Conservation (phyloP, 2,113 vertebrate species). For the Spea multiplicata region DNA sequence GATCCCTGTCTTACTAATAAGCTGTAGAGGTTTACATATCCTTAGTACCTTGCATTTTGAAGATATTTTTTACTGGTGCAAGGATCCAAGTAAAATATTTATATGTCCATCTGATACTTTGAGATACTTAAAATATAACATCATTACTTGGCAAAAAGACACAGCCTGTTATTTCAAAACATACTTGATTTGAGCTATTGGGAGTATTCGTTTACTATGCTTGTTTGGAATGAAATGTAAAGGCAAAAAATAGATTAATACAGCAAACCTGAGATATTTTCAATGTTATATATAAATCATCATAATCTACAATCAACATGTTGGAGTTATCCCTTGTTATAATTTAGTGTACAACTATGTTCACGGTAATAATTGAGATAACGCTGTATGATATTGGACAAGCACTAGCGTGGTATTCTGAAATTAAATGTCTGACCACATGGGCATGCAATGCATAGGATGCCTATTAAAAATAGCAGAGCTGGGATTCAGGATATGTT, state of each 20-base stretch:
- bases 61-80: neutral
- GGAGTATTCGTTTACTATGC: slow-evolving; percentile 22
- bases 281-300: too few relatives aligned
- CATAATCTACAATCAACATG: too few relatives aligned
- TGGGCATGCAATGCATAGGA: slow-evolving; percentile 3
- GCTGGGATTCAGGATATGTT: slow-evolving; percentile 20
- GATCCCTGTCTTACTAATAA: too few relatives aligned
- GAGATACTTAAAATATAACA: slow-evolving; percentile 26
- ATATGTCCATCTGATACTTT: slow-evolving; percentile 22
- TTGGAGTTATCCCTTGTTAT: neutral
- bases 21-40: too few relatives aligned
- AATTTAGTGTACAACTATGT: neutral
- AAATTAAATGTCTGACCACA: neutral
- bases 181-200: slow-evolving; percentile 32
- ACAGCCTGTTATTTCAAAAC: slow-evolving; percentile 32
- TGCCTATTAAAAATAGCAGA: slow-evolving; percentile 9
- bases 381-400: neutral
- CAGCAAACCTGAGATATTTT: too few relatives aligned
- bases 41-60: too few relatives aligned
- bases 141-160: slow-evolving; percentile 24
- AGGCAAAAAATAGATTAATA: neutral
- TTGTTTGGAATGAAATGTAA: neutral
- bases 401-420: neutral
- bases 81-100: neutral
- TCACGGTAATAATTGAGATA: neutral